Evolutionary conservation across 2,797 vertebrate species (phyloP), one percentile per base, ranked within the genome.

Genomic region (Mycteria americana): DNA sequence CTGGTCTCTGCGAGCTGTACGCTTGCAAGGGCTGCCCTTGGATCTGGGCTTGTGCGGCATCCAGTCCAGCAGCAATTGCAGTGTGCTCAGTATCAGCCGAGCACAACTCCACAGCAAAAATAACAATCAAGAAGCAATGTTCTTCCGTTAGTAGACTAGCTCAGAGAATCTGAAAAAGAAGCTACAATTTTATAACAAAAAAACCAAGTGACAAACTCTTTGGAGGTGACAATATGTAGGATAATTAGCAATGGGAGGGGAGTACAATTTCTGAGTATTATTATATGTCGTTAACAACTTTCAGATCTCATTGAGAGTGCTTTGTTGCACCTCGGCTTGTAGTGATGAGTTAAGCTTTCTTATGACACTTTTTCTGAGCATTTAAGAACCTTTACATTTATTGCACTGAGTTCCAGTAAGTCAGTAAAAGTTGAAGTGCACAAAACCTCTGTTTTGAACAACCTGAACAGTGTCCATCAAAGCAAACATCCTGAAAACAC

Each of bases 381-480:
- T 75, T 23, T 87, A 87, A 86, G 90, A 91, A 80, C 46, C n/a
- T 93, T 88, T 89, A 41, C 35, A 46, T 85, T 93, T 94, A 72
- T 84, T 27, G 17, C 10, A 37, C 11, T 74, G 62, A 89, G 41
- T 79, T 56, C 9, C 48, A 88, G 75, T 72, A 92, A 94, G 67
- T 92, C 64, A 69, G 70, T 91, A 80, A 69, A 92, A 93, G 79
- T 67, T 39, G 23, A 97, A 97, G 57, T 6, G 78, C 93, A 95
- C 87, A 67, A 88, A 92, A 86, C 48, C 91, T 92, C 80, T 87
- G 60, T 96, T 97, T 96, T 97, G 91, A 96, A 91, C 84, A 95
- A 57, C 81, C 91, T 79, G n/a, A 94, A 74, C 8, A 39, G 70
- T 46, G 96, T 93, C 97, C 97, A 80, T 97, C 95, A 97, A 94